Evolutionary conservation across 2,797 vertebrate genomes (phyloP).

Genomic region (Pagetopsis macropterus): DNA sequence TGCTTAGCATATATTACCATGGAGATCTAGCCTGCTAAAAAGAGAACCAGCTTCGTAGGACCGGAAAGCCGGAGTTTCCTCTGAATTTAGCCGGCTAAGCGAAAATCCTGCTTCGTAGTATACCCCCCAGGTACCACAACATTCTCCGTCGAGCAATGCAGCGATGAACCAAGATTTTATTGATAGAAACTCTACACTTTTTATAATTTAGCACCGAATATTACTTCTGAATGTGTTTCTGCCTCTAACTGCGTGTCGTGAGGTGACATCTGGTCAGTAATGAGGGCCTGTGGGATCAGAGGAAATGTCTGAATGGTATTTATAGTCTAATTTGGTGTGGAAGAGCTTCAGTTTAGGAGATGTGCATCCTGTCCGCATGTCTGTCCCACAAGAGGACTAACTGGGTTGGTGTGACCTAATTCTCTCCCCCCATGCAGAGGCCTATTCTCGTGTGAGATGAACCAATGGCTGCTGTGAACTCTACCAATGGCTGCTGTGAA

Average conservation of each 20-base stretch:
- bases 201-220: not conserved
- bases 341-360: slow-evolving; percentile 32
- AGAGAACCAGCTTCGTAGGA: too few species aligned
- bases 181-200: not conserved
- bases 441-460: not conserved
- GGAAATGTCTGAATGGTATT: slow-evolving; percentile 37
- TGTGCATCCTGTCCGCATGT: slow-evolving; percentile 44
- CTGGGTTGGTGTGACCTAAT: slow-evolving; percentile 40
- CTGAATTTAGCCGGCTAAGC: too few species aligned
- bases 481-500: slow-evolving; percentile 6
- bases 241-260: not conserved
- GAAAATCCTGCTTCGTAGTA: too few species aligned
- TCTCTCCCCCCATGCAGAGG: slow-evolving; percentile 24
- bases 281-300: not conserved
- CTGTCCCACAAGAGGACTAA: slow-evolving; percentile 40
- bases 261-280: not conserved
- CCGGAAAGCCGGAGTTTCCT: too few species aligned
- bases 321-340: slow-evolving; percentile 39
- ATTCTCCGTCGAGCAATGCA: not conserved
- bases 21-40: too few species aligned
- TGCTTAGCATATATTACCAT: too few species aligned
- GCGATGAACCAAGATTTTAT: not conserved
- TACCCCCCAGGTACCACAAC: not conserved
- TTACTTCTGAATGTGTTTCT: not conserved
- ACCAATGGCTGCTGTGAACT: slow-evolving; percentile 6